A percentile compares a stretch with the other conserved stretches of the same genome.
Evolutionary conservation across 2,113 vertebrate species (phyloP).

Genomic region (Micronisus gabar): DNA sequence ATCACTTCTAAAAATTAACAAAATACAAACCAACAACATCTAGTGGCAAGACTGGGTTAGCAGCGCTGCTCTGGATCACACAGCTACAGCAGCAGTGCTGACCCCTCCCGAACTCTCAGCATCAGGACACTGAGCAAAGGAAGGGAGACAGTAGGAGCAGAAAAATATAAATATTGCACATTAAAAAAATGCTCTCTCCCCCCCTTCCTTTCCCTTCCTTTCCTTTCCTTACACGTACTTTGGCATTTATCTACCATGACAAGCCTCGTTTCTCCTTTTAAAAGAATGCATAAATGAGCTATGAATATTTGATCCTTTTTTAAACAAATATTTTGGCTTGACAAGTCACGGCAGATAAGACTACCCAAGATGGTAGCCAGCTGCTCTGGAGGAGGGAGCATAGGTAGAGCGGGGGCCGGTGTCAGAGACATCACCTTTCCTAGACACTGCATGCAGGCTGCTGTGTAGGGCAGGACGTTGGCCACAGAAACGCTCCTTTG

Average conservation of each 20-base stretch:
- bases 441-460: background rate
- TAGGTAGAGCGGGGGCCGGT: background rate
- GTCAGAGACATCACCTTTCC: background rate
- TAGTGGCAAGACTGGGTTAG: background rate
- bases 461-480: rapidly evolving
- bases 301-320: constrained; percentile 67
- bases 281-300: constrained; percentile 53
- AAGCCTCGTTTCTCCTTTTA: constrained; percentile 41
- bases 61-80: background rate
- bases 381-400: background rate
- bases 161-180: background rate
- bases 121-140: background rate
- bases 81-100: rapidly evolving
- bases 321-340: constrained; percentile 60
- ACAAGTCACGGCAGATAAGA: constrained; percentile 57
- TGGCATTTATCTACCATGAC: constrained; percentile 46
- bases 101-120: background rate
- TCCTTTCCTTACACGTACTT: background rate
- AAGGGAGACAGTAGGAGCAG: background rate
- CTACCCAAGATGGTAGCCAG: constrained; percentile 48
- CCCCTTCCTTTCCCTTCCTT: background rate
- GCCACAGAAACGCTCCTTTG: rapidly evolving
- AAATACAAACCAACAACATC: background rate
- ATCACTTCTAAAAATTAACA: constrained; percentile 17
- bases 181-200: background rate